Percentiles rank a stretch among this genome's conserved stretches.
Evolutionary conservation across 2,113 vertebrate genomes (phyloP).

Genomic region (Oryzias woworae): DNA sequence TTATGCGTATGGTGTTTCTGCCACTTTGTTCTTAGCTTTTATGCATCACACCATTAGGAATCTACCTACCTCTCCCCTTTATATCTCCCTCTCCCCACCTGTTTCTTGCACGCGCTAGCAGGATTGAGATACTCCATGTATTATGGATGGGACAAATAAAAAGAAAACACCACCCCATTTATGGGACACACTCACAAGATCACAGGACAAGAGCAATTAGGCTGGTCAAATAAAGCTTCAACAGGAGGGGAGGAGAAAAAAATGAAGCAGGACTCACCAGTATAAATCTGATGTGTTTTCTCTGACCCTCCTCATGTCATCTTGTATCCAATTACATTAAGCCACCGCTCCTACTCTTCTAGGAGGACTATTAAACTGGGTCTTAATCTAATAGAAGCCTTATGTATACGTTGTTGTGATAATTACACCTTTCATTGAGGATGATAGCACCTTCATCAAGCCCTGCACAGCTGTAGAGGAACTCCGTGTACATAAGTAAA

Average conservation of each 20-base stretch:
- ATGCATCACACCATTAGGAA: conserved; percentile 67
- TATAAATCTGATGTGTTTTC: conserved; percentile 52
- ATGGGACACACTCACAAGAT: conserved; percentile 72
- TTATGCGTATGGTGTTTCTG: conserved; percentile 69
- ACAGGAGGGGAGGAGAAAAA: not conserved
- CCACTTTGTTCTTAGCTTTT: conserved; percentile 69
- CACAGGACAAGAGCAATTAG: conserved; percentile 69
- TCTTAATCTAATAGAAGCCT: conserved; percentile 67
- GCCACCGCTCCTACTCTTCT: conserved; percentile 49
- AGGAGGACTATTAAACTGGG: conserved; percentile 67
- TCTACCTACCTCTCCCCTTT: conserved; percentile 37
- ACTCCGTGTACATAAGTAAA: conserved; percentile 51
- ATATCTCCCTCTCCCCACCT: conserved; percentile 17
- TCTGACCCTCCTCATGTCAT: conserved; percentile 36
- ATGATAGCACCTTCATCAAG: conserved; percentile 72
- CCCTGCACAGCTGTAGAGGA: conserved; percentile 34
- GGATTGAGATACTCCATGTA: conserved; percentile 74
- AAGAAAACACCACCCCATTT: conserved; percentile 64
- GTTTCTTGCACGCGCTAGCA: conserved; percentile 67
- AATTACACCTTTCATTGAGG: conserved; percentile 70
- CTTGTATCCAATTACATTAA: conserved; percentile 70
- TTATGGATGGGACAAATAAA: conserved; percentile 76
- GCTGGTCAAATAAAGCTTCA: conserved; percentile 66
- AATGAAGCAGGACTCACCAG: conserved; percentile 23
- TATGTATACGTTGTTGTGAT: conserved; percentile 67